Percentiles rank a stretch among this genome's conserved stretches.
phyloP scores from a whole-genome alignment of 2,888 invertebrate genomes.

The Brachyptera risi region DNA sequence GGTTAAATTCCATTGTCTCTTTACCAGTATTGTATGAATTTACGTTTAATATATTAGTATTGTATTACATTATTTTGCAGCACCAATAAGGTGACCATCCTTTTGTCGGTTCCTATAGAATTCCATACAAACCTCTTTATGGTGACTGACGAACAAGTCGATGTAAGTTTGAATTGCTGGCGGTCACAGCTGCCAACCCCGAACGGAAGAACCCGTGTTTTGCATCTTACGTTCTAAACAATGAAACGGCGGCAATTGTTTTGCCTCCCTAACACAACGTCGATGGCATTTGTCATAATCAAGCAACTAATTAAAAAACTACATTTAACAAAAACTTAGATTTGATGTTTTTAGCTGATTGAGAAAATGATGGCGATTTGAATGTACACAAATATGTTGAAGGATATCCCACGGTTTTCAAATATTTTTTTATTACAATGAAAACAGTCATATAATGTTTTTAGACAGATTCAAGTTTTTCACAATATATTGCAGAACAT shows the following conservation, averaged over 20 bases:
- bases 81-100: not conserved
- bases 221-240: slow-evolving; percentile 21
- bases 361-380: not conserved
- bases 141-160: no score
- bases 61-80: no score
- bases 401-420: not conserved
- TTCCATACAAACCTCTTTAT: slow-evolving; percentile 1
- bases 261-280: slow-evolving; percentile 12
- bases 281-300: not conserved
- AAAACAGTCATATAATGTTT: no score
- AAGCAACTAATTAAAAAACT: not conserved
- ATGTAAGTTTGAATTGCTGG: not conserved
- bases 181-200: no score
- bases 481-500: no score
- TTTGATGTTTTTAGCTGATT: not conserved
- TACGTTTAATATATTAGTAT: no score
- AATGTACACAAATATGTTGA: not conserved
- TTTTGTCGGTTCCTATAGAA: slow-evolving; percentile 3
- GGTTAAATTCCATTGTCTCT: no score
- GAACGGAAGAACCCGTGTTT: not conserved
- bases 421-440: no score
- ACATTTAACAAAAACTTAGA: not conserved
- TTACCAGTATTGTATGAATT: not conserved
- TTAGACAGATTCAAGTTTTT: no score
- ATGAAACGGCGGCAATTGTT: slow-evolving; percentile 20